phyloP scores from a whole-genome alignment of 2,888 invertebrate genomes.

The Netelia melanura region DNA sequence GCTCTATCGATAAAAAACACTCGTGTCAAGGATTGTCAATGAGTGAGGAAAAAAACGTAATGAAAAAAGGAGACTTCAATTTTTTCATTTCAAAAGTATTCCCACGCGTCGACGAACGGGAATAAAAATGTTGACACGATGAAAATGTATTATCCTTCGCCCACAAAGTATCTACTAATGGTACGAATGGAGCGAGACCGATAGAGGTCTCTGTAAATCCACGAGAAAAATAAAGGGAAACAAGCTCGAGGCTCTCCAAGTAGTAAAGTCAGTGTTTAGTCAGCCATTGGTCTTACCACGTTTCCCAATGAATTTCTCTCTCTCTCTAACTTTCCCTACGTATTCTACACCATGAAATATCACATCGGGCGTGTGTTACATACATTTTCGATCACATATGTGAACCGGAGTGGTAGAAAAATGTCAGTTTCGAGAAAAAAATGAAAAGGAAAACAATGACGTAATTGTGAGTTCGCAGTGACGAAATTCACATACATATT shows the following conservation, averaged over 20 bases:
- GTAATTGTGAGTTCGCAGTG: conserved; percentile 22
- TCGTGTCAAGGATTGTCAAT: too few relatives aligned
- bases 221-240: background rate
- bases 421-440: conserved; percentile 45
- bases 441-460: conserved; percentile 15
- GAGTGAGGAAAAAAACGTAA: background rate
- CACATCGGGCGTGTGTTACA: background rate
- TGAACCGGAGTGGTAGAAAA: conserved; percentile 6
- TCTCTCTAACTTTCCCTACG: background rate
- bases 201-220: background rate
- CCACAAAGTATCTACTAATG: background rate
- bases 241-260: conserved; percentile 13
- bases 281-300: conserved; percentile 28
- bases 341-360: background rate
- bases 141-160: background rate
- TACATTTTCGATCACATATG: background rate
- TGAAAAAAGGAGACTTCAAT: background rate
- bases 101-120: background rate
- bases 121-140: background rate
- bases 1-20: too few relatives aligned
- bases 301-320: conserved; percentile 26
- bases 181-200: background rate
- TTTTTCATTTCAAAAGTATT: background rate
- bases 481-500: background rate
- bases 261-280: conserved; percentile 45